These are phyloP conservation scores for Gorsachius goisagi DNA, from an alignment of 2,113 vertebrate species.

Conservation along the genomic window DNA sequence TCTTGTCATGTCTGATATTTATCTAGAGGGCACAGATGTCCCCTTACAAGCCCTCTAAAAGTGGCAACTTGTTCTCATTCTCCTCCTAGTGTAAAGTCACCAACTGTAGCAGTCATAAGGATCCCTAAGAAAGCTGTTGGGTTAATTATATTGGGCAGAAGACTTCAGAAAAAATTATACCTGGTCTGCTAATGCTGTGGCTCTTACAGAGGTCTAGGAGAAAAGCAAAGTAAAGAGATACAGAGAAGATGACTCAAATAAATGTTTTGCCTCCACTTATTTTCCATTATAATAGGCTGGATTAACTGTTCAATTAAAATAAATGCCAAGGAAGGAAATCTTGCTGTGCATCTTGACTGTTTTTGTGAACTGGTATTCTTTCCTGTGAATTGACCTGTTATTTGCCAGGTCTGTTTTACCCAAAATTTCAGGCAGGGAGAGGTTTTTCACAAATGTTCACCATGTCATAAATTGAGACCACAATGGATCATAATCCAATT, in stretches of 20 bases:
- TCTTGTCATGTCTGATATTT: neutral
- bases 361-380: neutral
- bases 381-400: neutral
- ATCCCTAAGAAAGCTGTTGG: neutral
- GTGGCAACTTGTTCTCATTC: neutral
- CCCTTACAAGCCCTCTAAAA: neutral
- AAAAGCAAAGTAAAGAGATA: neutral
- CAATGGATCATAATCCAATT: too few relatives aligned
- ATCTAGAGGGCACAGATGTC: neutral
- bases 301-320: slow-evolving; percentile 27
- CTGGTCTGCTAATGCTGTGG: neutral
- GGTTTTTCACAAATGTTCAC: neutral
- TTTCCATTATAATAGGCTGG: neutral
- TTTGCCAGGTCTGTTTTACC: neutral
- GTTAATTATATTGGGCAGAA: neutral
- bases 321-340: neutral
- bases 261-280: neutral
- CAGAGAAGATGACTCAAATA: neutral
- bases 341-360: slow-evolving; percentile 1
- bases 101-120: neutral
- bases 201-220: neutral
- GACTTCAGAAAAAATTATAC: neutral
- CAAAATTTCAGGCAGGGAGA: neutral
- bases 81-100: neutral
- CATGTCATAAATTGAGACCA: too few relatives aligned